Percentiles rank a stretch among this genome's conserved stretches.
Conservation (phyloP, 2,888 invertebrate genomes). For the Conus canariensis region DNA sequence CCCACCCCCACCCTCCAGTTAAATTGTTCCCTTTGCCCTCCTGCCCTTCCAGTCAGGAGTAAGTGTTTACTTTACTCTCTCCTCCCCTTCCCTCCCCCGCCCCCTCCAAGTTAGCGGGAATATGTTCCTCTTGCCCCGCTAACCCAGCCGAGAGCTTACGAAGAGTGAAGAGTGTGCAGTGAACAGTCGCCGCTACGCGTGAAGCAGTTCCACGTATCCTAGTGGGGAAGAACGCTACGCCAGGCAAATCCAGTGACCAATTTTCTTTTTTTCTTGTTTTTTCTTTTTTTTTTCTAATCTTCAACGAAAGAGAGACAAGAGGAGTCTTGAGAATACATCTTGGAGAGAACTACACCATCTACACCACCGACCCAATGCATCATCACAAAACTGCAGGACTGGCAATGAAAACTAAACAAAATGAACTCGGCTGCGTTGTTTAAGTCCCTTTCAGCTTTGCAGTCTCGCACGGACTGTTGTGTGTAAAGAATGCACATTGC, state of each 20-base stretch:
- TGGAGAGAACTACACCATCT: slow-evolving; percentile 40
- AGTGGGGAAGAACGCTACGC: background rate
- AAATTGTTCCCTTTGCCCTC: too few species aligned
- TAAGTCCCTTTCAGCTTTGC: slow-evolving; percentile 34
- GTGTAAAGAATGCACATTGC: slow-evolving; percentile 22
- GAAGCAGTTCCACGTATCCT: background rate
- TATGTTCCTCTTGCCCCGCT: too few species aligned
- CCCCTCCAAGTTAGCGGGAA: too few species aligned
- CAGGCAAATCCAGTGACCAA: background rate
- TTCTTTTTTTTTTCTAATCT: background rate
- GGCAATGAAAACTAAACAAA: background rate
- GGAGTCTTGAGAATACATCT: slow-evolving; percentile 41
- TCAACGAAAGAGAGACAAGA: slow-evolving; percentile 41
- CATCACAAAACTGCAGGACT: background rate
- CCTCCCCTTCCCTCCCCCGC: too few species aligned
- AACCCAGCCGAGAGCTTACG: too few species aligned
- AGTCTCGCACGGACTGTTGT: slow-evolving; percentile 2
- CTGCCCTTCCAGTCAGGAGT: too few species aligned
- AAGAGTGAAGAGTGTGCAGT: too few species aligned
- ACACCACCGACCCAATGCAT: background rate
- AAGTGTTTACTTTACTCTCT: too few species aligned
- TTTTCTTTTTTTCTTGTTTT: background rate
- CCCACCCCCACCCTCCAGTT: too few species aligned
- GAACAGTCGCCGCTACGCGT: too few species aligned
- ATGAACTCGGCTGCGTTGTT: background rate